These are phyloP conservation scores for Agriopis marginaria DNA, from an alignment of 2,888 invertebrate species.

Conservation along the genomic window DNA sequence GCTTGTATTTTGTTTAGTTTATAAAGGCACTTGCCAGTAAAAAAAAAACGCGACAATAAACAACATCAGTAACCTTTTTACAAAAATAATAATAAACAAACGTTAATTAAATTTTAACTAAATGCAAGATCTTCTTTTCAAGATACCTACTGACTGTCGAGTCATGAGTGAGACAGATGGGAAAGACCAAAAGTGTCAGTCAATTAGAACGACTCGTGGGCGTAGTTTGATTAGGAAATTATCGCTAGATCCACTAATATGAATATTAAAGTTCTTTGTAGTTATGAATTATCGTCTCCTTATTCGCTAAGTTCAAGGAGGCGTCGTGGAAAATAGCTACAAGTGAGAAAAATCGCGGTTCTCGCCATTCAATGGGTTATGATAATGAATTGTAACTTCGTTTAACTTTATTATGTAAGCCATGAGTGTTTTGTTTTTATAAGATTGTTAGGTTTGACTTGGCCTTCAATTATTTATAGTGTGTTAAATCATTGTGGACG, in stretches of 20 bases:
- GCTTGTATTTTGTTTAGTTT: too few relatives aligned
- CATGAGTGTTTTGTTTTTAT: conserved; percentile 23
- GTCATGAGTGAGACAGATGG: too few relatives aligned
- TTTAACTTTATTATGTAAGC: conserved; percentile 15
- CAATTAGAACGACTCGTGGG: conserved; percentile 28
- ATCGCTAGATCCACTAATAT: conserved; percentile 15
- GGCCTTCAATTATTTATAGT: conserved; percentile 8
- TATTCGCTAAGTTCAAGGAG: conserved; percentile 30
- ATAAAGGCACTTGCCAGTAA: too few relatives aligned
- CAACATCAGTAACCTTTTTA: too few relatives aligned
- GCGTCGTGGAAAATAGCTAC: conserved; percentile 22
- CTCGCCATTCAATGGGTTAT: conserved; percentile 13
- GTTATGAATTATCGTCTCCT: conserved; percentile 18
- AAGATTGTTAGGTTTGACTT: conserved; percentile 18
- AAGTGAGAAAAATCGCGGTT: conserved; percentile 23
- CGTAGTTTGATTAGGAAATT: conserved; percentile 30
- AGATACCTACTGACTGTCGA: conserved; percentile 5
- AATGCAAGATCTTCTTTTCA: neutral
- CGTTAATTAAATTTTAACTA: too few relatives aligned
- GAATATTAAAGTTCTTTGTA: conserved; percentile 18
- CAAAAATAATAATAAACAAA: too few relatives aligned
- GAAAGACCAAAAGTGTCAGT: conserved; percentile 28
- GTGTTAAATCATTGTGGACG: conserved; percentile 11
- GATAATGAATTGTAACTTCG: conserved; percentile 12
- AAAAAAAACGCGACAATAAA: too few relatives aligned